Conservation (phyloP, 2,888 invertebrate genomes). For the Drosophila birchii region DNA sequence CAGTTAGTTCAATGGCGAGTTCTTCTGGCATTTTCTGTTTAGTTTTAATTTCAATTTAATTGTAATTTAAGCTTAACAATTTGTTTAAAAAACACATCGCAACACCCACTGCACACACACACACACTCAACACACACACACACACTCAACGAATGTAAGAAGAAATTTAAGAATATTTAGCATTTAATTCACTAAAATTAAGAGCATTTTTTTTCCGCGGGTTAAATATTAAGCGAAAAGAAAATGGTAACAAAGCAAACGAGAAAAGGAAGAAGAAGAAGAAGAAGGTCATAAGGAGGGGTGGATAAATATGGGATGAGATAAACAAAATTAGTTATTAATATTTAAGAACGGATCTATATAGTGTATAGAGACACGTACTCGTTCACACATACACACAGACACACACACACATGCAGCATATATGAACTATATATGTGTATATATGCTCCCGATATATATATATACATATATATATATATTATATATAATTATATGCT, state of each 20-base stretch:
- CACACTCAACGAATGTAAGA: constrained; percentile 40
- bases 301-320: constrained; percentile 1
- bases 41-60: constrained; percentile 75
- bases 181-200: constrained; percentile 59
- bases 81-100: constrained; percentile 63
- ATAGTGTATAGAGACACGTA: constrained; percentile 25
- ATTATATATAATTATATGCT: constrained; percentile 50
- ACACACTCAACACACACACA: constrained; percentile 11
- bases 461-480: constrained; percentile 6
- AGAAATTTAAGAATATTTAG: constrained; percentile 54
- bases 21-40: constrained; percentile 64
- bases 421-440: constrained; percentile 26
- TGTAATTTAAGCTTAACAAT: constrained; percentile 68
- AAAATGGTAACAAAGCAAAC: neutral
- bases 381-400: constrained; percentile 9
- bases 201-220: constrained; percentile 66
- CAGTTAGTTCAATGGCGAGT: constrained; percentile 58
- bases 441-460: constrained; percentile 41
- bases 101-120: constrained; percentile 1
- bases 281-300: neutral
- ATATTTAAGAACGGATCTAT: constrained; percentile 65
- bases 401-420: constrained; percentile 11
- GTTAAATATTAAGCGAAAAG: constrained; percentile 59
- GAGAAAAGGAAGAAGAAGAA: constrained; percentile 6
- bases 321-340: constrained; percentile 64